Percentiles rank a stretch among this genome's conserved stretches.
Evolutionary conservation across 2,113 vertebrate genomes (phyloP).

Genomic region (Oreotragus oreotragus): DNA sequence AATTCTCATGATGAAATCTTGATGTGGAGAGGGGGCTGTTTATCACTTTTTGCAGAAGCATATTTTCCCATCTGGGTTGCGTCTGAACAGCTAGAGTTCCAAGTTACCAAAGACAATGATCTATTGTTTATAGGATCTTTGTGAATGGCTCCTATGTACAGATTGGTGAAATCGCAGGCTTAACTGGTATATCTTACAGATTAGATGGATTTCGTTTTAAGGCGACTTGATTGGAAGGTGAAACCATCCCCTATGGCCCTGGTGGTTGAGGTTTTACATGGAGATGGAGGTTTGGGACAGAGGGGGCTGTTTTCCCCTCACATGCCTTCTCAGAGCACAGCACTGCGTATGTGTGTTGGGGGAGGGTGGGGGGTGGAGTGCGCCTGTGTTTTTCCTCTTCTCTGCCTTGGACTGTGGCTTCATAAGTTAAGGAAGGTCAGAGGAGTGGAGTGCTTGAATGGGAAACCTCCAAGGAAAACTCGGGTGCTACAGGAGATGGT

Average conservation of each 20-base stretch:
- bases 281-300: not conserved
- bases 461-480: slow-evolving; percentile 13
- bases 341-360: not conserved
- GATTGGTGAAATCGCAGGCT: not conserved
- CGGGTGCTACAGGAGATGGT: not conserved
- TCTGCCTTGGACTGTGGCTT: not conserved
- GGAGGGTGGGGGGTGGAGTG: not conserved
- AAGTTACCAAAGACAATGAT: not conserved
- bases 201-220: slow-evolving; percentile 11
- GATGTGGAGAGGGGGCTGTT: not conserved
- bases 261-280: not conserved
- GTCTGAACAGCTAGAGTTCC: not conserved
- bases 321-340: not conserved
- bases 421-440: not conserved
- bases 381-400: not conserved
- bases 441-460: not conserved
- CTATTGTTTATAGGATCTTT: not conserved
- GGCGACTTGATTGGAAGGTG: not conserved
- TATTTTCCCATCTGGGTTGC: slow-evolving; percentile 3
- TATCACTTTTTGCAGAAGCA: not conserved
- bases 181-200: not conserved
- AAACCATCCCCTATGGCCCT: not conserved
- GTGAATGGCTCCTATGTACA: not conserved
- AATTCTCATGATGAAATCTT: not conserved
- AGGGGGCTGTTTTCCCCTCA: not conserved